Percentiles rank a stretch among this genome's conserved stretches.
These are phyloP conservation scores for Oreocharis arfaki DNA, from an alignment of 2,113 vertebrate genomes.

Conservation along the genomic window DNA sequence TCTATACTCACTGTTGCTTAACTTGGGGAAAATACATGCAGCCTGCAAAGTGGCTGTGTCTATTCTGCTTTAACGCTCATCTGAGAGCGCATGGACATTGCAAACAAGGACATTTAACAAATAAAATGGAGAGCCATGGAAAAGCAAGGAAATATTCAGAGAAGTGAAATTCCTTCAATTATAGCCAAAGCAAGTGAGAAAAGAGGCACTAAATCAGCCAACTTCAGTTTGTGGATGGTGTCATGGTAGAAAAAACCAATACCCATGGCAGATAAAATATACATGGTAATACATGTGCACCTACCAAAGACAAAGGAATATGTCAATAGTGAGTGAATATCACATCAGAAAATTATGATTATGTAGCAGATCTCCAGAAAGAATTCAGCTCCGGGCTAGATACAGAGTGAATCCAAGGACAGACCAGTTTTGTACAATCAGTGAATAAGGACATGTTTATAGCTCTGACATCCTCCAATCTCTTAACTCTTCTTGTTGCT, in stretches of 20 bases:
- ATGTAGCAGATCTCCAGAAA: background rate
- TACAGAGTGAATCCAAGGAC: background rate
- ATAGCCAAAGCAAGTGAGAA: background rate
- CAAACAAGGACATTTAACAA: background rate
- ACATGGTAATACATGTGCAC: background rate
- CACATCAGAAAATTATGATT: background rate
- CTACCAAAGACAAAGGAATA: background rate
- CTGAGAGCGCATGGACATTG: background rate
- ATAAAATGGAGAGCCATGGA: background rate
- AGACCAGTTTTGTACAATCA: background rate
- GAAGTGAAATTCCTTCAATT: background rate
- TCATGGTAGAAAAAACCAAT: background rate
- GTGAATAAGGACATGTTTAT: background rate
- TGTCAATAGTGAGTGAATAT: background rate
- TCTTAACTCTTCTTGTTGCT: background rate
- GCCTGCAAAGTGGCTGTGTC: background rate
- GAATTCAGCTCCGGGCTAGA: background rate
- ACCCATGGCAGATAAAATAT: background rate
- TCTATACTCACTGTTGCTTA: conserved; percentile 38
- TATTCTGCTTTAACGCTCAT: background rate
- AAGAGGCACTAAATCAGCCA: background rate
- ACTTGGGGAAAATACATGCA: background rate
- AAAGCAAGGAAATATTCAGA: background rate
- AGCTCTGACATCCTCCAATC: background rate
- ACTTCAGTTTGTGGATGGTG: background rate